Conservation (phyloP, 2,797 vertebrate genomes). For the Pipistrellus nathusii region DNA sequence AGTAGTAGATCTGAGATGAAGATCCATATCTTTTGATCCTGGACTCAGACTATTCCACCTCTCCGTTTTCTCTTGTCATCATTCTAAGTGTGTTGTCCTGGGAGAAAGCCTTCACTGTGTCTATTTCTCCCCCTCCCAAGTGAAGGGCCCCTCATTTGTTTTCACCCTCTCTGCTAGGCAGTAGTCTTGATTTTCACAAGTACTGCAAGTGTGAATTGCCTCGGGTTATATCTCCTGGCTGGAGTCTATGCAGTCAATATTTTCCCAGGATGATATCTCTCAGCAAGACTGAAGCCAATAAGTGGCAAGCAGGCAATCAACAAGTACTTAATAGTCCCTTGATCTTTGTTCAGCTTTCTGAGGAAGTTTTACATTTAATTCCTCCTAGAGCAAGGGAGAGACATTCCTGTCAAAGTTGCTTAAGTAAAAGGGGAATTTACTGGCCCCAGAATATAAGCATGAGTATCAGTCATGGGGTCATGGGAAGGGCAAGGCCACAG, state of each 20-base stretch:
- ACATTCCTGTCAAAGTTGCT: not conserved
- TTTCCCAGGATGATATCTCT: conserved; percentile 56
- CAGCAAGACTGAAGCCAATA: conserved; percentile 63
- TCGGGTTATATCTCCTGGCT: conserved; percentile 52
- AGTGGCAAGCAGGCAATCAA: conserved; percentile 62
- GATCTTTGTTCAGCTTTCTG: conserved; percentile 55
- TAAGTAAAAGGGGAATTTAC: not conserved
- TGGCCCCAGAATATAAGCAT: not conserved
- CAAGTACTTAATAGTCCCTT: conserved; percentile 59
- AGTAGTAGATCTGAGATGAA: not conserved
- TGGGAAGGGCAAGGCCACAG: not conserved
- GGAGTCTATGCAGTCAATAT: conserved; percentile 60
- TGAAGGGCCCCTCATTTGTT: conserved; percentile 42
- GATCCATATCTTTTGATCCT: not conserved
- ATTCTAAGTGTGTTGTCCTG: not conserved
- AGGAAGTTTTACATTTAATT: conserved; percentile 42
- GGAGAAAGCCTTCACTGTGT: not conserved
- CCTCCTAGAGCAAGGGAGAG: conserved; percentile 23
- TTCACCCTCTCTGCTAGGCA: not conserved
- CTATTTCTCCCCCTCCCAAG: not conserved
- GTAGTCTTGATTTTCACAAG: conserved; percentile 70
- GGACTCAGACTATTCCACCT: not conserved
- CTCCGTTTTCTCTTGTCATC: not conserved
- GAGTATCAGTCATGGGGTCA: not conserved
- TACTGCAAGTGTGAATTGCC: conserved; percentile 72